A percentile compares a stretch with the other conserved stretches of the same genome.
phyloP scores from a whole-genome alignment of 2,113 vertebrate species.

The Laticauda laticaudata region DNA sequence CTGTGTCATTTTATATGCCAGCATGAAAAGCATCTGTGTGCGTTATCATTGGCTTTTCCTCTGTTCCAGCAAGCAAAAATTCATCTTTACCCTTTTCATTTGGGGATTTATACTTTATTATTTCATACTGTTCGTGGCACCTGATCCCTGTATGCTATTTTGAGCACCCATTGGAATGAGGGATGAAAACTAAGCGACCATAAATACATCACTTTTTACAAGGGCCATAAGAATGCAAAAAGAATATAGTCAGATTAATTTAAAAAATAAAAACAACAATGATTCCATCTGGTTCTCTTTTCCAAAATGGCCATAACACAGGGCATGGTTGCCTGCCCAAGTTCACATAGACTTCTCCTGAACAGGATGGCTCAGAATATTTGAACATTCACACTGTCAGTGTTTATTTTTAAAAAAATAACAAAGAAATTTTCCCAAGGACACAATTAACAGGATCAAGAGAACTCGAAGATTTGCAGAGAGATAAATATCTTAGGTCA shows the following conservation, averaged over 20 bases:
- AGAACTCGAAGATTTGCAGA: background rate
- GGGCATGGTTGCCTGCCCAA: background rate
- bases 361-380: background rate
- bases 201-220: background rate
- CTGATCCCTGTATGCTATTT: background rate
- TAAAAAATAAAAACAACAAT: background rate
- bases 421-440: background rate
- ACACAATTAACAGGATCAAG: background rate
- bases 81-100: background rate
- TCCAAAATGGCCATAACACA: background rate
- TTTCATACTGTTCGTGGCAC: background rate
- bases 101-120: background rate
- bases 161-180: background rate
- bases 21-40: background rate
- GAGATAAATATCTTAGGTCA: background rate
- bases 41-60: background rate
- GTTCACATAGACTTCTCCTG: background rate
- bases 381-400: background rate
- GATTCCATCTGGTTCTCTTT: background rate
- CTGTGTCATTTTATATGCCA: background rate
- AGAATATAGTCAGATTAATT: background rate
- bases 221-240: background rate
- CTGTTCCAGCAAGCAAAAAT: background rate
- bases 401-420: background rate
- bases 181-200: background rate